Conservation (phyloP, 2,888 invertebrate genomes). For the Polydrusus pterygomalis region DNA sequence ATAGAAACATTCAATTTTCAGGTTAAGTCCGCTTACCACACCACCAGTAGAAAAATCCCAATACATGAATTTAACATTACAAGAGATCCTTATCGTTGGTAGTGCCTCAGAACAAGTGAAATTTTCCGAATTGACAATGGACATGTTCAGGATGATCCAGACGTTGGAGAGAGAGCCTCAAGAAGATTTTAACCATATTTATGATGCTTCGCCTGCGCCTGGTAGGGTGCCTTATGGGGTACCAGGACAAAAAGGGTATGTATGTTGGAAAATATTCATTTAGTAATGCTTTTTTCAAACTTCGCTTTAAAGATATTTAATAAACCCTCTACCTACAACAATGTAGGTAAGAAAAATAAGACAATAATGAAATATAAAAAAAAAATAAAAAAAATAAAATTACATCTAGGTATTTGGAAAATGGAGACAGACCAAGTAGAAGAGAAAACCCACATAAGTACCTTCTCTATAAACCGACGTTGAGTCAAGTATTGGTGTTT, state of each 20-base stretch:
- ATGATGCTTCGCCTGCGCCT: conserved; percentile 82
- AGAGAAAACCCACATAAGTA: conserved; percentile 97
- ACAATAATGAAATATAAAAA: too few relatives aligned
- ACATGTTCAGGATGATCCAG: conserved; percentile 98
- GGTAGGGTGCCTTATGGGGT: conserved; percentile 77
- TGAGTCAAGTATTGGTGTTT: conserved; percentile 94
- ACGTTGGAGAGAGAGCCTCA: conserved; percentile 94
- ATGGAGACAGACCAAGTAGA: conserved; percentile 79
- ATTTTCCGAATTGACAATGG: conserved; percentile 96
- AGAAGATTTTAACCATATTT: conserved; percentile 84
- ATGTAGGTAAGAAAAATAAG: background rate
- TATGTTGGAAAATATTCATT: background rate
- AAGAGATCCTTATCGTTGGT: conserved; percentile 96
- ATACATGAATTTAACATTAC: conserved; percentile 89
- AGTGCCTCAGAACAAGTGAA: conserved; percentile 96
- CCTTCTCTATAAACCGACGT: conserved; percentile 94
- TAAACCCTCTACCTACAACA: too few relatives aligned
- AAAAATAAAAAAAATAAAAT: too few relatives aligned
- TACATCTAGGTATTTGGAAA: conserved; percentile 78
- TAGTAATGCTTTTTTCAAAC: too few relatives aligned
- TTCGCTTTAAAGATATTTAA: too few relatives aligned
- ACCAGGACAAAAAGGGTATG: conserved; percentile 70
- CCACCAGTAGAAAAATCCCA: conserved; percentile 92
- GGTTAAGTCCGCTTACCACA: conserved; percentile 87
- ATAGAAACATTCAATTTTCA: conserved; percentile 71